phyloP scores from a whole-genome alignment of 2,888 invertebrate species.

The Cenopis cana region DNA sequence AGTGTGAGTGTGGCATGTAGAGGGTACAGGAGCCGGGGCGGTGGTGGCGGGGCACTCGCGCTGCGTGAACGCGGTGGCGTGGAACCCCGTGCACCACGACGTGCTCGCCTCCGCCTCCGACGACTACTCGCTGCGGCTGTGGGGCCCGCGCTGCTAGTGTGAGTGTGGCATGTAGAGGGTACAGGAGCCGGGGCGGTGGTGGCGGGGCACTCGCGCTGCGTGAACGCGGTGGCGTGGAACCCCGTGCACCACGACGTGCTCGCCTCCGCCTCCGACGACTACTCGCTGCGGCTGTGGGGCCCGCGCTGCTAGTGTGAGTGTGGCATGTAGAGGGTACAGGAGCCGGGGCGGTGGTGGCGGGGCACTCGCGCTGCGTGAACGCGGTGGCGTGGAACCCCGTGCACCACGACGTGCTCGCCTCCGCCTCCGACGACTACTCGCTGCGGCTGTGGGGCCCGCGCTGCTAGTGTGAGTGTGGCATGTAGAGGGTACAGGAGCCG shows the following conservation, averaged over 20 bases:
- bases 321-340: too few species aligned
- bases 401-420: slow-evolving; percentile 8
- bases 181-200: too few species aligned
- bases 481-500: too few species aligned
- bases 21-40: too few species aligned
- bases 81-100: slow-evolving; percentile 5
- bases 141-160: slow-evolving; percentile 10
- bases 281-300: slow-evolving; percentile 8
- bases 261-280: slow-evolving; percentile 10
- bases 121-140: slow-evolving; percentile 8
- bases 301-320: slow-evolving; percentile 6
- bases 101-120: slow-evolving; percentile 8
- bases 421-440: slow-evolving; percentile 10
- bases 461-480: slow-evolving; percentile 2
- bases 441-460: slow-evolving; percentile 10
- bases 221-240: neutral
- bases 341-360: too few species aligned
- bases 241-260: slow-evolving; percentile 7
- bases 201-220: too few species aligned
- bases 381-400: neutral
- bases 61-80: neutral
- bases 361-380: too few species aligned
- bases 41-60: too few species aligned
- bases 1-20: neutral
- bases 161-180: too few species aligned